phyloP scores from a whole-genome alignment of 2,888 invertebrate genomes.

The Melanostoma scalare region DNA sequence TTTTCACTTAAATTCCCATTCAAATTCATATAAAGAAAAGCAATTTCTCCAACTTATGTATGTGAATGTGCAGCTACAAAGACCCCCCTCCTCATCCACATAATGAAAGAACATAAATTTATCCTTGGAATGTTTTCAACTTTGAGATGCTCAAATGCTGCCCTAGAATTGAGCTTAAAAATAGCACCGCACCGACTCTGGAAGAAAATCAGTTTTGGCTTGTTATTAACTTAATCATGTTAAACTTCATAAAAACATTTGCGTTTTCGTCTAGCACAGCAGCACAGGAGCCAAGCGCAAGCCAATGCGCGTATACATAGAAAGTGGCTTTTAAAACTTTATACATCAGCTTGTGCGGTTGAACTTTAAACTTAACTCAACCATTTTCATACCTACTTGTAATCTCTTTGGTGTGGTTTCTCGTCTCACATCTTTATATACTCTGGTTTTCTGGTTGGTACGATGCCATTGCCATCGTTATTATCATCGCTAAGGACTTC shows the following conservation, averaged over 20 bases:
- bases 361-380: conserved; percentile 10
- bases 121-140: conserved; percentile 31
- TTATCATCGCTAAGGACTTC: conserved; percentile 36
- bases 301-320: too few species aligned
- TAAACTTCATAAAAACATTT: conserved; percentile 58
- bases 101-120: conserved; percentile 17
- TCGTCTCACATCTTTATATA: conserved; percentile 21
- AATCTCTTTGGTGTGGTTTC: conserved; percentile 12
- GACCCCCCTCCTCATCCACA: not conserved
- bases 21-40: conserved; percentile 44
- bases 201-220: conserved; percentile 53
- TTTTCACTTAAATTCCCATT: conserved; percentile 54
- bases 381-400: conserved; percentile 16
- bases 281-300: too few species aligned
- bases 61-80: not conserved
- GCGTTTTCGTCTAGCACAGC: conserved; percentile 21
- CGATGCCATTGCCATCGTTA: conserved; percentile 1
- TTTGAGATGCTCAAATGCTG: conserved; percentile 8
- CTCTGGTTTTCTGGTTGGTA: conserved; percentile 6
- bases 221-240: conserved; percentile 65
- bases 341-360: not conserved
- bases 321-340: not conserved
- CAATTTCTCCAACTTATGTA: conserved; percentile 15
- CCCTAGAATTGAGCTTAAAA: not conserved
- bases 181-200: conserved; percentile 13